Conservation (phyloP, 2,113 vertebrate genomes). For the Ictidomys tridecemlineatus region DNA sequence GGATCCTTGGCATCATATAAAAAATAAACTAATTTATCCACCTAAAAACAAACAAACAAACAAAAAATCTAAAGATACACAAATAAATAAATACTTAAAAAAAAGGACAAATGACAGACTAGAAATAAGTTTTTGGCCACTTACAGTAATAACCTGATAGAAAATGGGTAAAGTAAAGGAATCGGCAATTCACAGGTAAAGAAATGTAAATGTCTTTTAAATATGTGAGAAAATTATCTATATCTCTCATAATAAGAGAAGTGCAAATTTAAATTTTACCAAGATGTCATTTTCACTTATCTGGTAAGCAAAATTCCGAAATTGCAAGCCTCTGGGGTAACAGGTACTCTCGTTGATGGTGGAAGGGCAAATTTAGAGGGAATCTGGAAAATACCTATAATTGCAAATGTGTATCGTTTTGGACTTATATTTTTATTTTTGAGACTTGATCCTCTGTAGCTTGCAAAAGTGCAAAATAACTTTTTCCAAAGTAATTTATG, state of each 20-base stretch:
- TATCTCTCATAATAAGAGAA: neutral
- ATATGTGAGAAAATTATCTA: neutral
- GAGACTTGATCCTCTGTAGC: neutral
- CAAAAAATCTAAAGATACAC: too few relatives aligned
- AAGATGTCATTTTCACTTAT: neutral
- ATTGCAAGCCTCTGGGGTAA: neutral
- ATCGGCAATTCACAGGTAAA: neutral
- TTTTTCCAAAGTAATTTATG: neutral
- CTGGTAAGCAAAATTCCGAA: neutral
- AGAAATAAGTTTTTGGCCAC: neutral
- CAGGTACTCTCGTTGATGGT: neutral
- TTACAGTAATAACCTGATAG: neutral
- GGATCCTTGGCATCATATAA: too few relatives aligned
- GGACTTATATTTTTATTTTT: neutral
- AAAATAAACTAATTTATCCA: too few relatives aligned
- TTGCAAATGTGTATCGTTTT: neutral
- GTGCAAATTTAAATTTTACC: constrained; percentile 14
- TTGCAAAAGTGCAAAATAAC: neutral
- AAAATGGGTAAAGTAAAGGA: constrained; percentile 37
- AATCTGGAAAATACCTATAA: neutral
- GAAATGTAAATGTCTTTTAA: neutral
- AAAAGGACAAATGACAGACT: neutral
- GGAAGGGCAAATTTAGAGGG: neutral
- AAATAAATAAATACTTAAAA: neutral
- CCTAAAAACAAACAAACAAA: too few relatives aligned